These are phyloP conservation scores for Coranthus polyacanthus DNA, from an alignment of 2,797 vertebrate genomes.

Conservation along the genomic window DNA sequence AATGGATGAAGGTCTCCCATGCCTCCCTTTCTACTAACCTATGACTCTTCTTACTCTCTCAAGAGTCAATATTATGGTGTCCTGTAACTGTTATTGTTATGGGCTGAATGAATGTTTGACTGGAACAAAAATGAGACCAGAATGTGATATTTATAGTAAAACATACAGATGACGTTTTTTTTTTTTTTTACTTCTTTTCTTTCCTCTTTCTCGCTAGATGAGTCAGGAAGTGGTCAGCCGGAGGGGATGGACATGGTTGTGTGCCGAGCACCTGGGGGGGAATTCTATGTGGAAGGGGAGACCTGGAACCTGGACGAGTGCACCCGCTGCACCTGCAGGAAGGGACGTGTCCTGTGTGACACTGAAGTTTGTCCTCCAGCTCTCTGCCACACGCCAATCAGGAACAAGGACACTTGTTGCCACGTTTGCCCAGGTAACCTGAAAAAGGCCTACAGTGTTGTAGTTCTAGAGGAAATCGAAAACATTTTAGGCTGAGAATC, in stretches of 20 bases:
- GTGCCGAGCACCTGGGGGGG: conserved; percentile 85
- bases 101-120: conserved; percentile 18
- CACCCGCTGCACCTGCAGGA: conserved; percentile 86
- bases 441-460: not conserved
- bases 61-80: conserved; percentile 2
- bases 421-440: conserved; percentile 83
- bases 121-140: not conserved
- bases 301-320: conserved; percentile 89
- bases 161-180: not conserved
- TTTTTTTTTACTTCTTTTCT: not conserved
- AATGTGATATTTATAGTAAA: conserved; percentile 30
- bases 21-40: conserved; percentile 17
- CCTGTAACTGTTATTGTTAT: not conserved
- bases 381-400: conserved; percentile 82
- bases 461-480: conserved; percentile 1
- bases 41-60: conserved; percentile 10
- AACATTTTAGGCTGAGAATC: not conserved
- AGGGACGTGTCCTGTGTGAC: conserved; percentile 87
- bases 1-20: conserved; percentile 23
- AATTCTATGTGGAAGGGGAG: conserved; percentile 88
- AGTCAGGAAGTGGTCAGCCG: conserved; percentile 85
- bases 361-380: conserved; percentile 86
- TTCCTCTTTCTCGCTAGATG: conserved; percentile 71
- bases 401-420: conserved; percentile 86
- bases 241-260: conserved; percentile 87